These are phyloP conservation scores for Orchesella flavescens DNA, from an alignment of 2,888 invertebrate species.

Conservation along the genomic window DNA sequence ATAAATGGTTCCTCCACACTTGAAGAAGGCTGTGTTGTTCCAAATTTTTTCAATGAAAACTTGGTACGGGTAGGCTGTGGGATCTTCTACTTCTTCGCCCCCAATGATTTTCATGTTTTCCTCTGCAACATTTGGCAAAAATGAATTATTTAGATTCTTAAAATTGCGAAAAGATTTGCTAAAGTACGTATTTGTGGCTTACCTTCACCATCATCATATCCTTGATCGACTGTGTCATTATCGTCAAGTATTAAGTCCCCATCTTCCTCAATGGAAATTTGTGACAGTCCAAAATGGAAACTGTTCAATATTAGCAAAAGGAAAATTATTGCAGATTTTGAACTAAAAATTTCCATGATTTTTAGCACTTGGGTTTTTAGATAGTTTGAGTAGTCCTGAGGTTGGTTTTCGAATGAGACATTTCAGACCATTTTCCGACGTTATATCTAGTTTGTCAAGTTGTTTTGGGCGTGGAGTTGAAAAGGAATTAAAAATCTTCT, in stretches of 20 bases:
- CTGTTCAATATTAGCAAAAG: constrained; percentile 1
- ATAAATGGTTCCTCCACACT: constrained; percentile 61
- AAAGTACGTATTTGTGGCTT: not conserved
- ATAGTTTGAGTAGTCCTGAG: too few species aligned
- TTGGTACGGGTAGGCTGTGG: constrained; percentile 59
- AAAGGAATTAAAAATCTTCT: too few species aligned
- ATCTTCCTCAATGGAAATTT: not conserved
- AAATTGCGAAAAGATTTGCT: not conserved
- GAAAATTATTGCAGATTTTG: not conserved
- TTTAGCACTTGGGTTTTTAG: not conserved
- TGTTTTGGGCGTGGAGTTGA: too few species aligned
- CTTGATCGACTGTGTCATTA: constrained; percentile 27
- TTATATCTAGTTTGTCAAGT: too few species aligned
- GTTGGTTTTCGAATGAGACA: too few species aligned
- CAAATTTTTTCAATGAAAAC: constrained; percentile 63
- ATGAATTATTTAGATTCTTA: not conserved
- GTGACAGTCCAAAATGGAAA: not conserved
- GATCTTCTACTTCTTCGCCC: constrained; percentile 41
- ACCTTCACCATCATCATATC: constrained; percentile 16
- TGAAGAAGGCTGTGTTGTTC: constrained; percentile 59
- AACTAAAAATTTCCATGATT: not conserved
- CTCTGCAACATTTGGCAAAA: constrained; percentile 24
- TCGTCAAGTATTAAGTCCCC: constrained; percentile 26
- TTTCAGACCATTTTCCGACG: too few species aligned
- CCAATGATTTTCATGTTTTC: constrained; percentile 42